A percentile compares a stretch with the other conserved stretches of the same genome.
phyloP scores from a whole-genome alignment of 2,113 vertebrate genomes.

The Salvelinus alpinus region DNA sequence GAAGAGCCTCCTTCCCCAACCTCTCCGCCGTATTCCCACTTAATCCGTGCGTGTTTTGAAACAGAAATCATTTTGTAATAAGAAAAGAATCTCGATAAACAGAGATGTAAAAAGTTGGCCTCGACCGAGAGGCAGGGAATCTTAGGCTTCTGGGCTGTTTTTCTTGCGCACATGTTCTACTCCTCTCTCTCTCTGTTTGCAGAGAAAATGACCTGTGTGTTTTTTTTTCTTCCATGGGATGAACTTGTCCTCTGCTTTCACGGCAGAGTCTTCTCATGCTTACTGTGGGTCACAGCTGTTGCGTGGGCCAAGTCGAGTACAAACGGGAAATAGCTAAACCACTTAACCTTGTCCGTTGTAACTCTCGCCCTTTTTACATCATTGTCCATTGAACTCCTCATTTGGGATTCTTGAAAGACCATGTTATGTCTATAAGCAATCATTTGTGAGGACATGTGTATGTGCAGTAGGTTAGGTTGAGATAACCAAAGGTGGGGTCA shows the following conservation, averaged over 20 bases:
- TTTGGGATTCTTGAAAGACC: too few species aligned
- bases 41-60: constrained; percentile 37
- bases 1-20: neutral
- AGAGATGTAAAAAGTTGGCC: constrained; percentile 28
- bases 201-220: constrained; percentile 9
- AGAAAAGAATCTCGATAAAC: constrained; percentile 31
- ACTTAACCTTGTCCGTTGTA: too few species aligned
- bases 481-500: too few species aligned
- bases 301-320: neutral
- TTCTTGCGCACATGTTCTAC: too few species aligned
- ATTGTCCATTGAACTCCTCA: too few species aligned
- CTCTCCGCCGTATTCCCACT: neutral
- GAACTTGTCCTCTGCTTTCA: constrained; percentile 27
- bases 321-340: neutral
- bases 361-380: too few species aligned
- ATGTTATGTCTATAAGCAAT: too few species aligned
- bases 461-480: too few species aligned
- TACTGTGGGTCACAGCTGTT: constrained; percentile 13
- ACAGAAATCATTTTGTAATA: constrained; percentile 42
- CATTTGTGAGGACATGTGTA: too few species aligned
- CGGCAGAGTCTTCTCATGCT: constrained; percentile 26
- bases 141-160: too few species aligned
- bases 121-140: neutral
- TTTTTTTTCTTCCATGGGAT: constrained; percentile 14
- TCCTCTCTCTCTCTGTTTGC: constrained; percentile 22